Conservation (phyloP, 2,888 invertebrate species). For the Xylophagus ater region DNA sequence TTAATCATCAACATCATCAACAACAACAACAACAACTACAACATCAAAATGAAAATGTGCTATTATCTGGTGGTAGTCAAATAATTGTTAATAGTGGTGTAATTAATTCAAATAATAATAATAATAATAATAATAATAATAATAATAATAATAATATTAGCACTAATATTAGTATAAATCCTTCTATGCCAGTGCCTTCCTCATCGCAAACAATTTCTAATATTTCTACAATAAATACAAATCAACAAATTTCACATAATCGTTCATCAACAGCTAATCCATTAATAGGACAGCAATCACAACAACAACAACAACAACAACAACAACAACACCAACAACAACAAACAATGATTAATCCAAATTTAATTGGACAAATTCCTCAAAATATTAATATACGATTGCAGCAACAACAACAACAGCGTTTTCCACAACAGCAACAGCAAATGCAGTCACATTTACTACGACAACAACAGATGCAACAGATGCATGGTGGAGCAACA, state of each 20-base stretch:
- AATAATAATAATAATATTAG: conserved; percentile 13
- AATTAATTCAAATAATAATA: conserved; percentile 12
- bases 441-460: conserved; percentile 11
- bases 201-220: conserved; percentile 16
- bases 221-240: conserved; percentile 9
- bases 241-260: conserved; percentile 6
- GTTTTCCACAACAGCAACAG: conserved; percentile 21
- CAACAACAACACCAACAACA: conserved; percentile 1
- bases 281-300: conserved; percentile 1
- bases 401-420: conserved; percentile 23
- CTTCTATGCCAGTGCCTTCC: conserved; percentile 28
- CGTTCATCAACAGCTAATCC: not conserved
- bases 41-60: not conserved
- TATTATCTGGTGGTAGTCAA: conserved; percentile 2
- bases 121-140: conserved; percentile 14
- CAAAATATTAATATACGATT: conserved; percentile 26
- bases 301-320: not conserved
- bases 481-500: conserved; percentile 21
- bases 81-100: conserved; percentile 14
- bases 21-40: not conserved
- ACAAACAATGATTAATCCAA: conserved; percentile 4
- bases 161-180: conserved; percentile 15
- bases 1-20: conserved; percentile 7
- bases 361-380: conserved; percentile 7
- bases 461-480: conserved; percentile 23